A percentile compares a stretch with the other conserved stretches of the same genome.
phyloP scores from a whole-genome alignment of 1,140 invertebrate genomes.

The Aphis craccivora region DNA sequence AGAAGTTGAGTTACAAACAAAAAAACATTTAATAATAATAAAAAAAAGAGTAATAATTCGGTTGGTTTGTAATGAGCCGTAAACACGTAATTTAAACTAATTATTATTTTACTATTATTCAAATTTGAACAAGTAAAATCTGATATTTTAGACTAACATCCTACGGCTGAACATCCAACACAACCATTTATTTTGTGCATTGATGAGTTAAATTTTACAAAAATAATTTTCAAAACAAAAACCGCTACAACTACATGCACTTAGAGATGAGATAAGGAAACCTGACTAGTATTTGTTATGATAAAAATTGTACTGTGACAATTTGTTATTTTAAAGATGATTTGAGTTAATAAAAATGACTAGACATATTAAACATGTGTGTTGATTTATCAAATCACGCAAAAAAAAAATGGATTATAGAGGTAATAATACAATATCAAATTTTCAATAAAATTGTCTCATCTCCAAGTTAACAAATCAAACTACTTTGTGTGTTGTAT shows the following conservation, averaged over 20 bases:
- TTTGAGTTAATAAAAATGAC: slow-evolving; percentile 39
- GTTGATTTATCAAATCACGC: neutral
- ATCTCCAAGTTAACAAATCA: slow-evolving; percentile 44
- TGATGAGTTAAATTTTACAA: neutral
- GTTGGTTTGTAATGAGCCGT: slow-evolving; percentile 15
- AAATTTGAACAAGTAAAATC: neutral
- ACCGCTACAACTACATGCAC: neutral
- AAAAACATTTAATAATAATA: slow-evolving; percentile 14
- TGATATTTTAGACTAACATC: neutral
- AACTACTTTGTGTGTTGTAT: neutral
- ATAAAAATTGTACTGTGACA: neutral
- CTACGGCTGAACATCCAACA: neutral
- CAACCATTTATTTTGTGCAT: neutral
- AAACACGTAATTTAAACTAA: neutral
- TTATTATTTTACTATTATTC: neutral
- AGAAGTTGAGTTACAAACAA: neutral
- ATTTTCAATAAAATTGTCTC: slow-evolving; percentile 1
- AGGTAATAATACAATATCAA: neutral
- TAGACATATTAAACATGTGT: slow-evolving; percentile 22
- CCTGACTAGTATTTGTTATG: slow-evolving; percentile 20
- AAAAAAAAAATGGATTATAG: neutral
- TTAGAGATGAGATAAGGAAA: slow-evolving; percentile 24
- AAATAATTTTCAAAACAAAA: neutral
- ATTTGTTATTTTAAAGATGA: neutral
- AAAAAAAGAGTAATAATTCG: neutral